These are phyloP conservation scores for Tauraco hartlaubi DNA, from an alignment of 2,797 vertebrate genomes.

Conservation along the genomic window DNA sequence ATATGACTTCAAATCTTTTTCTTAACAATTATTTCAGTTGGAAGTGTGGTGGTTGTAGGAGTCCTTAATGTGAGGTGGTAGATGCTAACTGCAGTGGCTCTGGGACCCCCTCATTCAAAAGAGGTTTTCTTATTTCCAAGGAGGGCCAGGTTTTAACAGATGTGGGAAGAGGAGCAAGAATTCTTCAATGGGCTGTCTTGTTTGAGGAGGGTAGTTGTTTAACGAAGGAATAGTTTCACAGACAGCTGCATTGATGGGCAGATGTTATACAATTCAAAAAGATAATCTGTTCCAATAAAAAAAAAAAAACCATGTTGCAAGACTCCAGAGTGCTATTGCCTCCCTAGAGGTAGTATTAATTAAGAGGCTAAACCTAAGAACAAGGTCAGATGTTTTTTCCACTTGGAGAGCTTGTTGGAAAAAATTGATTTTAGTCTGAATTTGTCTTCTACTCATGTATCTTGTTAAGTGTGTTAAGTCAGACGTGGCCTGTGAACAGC, in stretches of 20 bases:
- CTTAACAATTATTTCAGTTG: slow-evolving; percentile 23
- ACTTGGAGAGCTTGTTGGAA: neutral
- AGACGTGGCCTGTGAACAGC: neutral
- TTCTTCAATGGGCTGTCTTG: neutral
- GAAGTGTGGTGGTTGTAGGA: slow-evolving; percentile 14
- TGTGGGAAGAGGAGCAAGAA: neutral
- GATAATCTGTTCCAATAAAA: neutral
- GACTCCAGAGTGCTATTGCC: neutral
- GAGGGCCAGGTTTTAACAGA: neutral
- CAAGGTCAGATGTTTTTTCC: neutral
- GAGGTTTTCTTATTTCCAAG: neutral
- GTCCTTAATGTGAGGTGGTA: slow-evolving; percentile 12
- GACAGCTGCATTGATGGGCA: neutral
- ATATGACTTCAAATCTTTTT: neutral
- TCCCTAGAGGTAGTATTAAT: slow-evolving; percentile 1
- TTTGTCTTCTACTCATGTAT: neutral
- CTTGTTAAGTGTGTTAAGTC: neutral
- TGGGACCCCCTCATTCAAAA: neutral
- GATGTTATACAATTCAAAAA: neutral
- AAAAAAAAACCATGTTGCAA: neutral
- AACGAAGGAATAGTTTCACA: slow-evolving; percentile 16
- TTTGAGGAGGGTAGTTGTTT: neutral
- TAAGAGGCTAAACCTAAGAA: neutral
- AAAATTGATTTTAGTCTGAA: neutral
- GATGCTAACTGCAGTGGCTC: neutral